Evolutionary conservation across 2,888 invertebrate genomes (phyloP).

Genomic region (Eulithis testata): DNA sequence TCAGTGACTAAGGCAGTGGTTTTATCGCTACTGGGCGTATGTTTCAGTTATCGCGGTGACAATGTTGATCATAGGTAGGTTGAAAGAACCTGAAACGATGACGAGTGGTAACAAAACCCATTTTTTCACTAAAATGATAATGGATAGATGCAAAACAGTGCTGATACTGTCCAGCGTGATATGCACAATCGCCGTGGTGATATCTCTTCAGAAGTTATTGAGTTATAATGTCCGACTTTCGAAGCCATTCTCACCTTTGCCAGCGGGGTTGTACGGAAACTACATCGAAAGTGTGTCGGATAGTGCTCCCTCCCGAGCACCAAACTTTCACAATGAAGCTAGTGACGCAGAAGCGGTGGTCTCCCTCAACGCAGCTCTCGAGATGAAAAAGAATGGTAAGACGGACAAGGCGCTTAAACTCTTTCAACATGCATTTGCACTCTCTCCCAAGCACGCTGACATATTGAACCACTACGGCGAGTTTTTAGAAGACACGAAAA

Average conservation of each 20-base stretch:
- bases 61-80: slow-evolving; percentile 77
- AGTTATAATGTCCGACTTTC: slow-evolving; percentile 68
- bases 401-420: slow-evolving; percentile 93
- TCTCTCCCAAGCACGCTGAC: slow-evolving; percentile 96
- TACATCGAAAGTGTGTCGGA: slow-evolving; percentile 66
- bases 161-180: slow-evolving; percentile 74
- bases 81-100: slow-evolving; percentile 64
- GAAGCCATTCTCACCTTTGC: slow-evolving; percentile 76
- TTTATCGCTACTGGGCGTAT: slow-evolving; percentile 58
- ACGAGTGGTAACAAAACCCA: slow-evolving; percentile 59
- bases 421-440: slow-evolving; percentile 95
- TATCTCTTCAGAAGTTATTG: slow-evolving; percentile 71
- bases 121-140: slow-evolving; percentile 69
- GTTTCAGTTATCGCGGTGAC: slow-evolving; percentile 50
- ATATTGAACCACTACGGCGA: slow-evolving; percentile 96
- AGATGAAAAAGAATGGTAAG: slow-evolving; percentile 93
- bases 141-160: slow-evolving; percentile 75
- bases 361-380: slow-evolving; percentile 92
- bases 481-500: slow-evolving; percentile 93
- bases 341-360: slow-evolving; percentile 90
- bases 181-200: slow-evolving; percentile 72
- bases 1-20: slow-evolving; percentile 54
- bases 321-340: slow-evolving; percentile 57
- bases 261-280: slow-evolving; percentile 72
- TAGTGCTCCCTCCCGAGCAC: slow-evolving; percentile 46